Evolutionary conservation across 2,797 vertebrate species (phyloP).

Genomic region (Saxicola maurus): DNA sequence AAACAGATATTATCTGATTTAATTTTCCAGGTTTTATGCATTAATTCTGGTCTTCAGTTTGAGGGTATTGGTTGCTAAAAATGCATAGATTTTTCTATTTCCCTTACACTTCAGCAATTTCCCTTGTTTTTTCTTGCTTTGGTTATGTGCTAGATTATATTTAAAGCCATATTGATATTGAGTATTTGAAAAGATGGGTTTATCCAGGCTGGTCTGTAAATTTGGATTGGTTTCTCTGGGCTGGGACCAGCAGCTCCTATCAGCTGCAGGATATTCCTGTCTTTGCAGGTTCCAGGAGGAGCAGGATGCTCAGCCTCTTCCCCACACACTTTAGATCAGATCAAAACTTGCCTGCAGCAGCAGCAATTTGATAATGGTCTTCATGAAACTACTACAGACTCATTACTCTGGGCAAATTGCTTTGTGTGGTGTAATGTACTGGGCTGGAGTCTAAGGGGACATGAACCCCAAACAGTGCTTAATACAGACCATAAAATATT

Average conservation of each 20-base stretch:
- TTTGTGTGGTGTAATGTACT: slow-evolving; percentile 66
- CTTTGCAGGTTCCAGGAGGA: not conserved
- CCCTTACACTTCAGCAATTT: not conserved
- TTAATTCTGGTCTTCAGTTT: not conserved
- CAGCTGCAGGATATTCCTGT: not conserved
- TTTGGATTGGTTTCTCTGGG: not conserved
- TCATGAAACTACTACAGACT: slow-evolving; percentile 63
- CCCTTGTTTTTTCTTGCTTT: not conserved
- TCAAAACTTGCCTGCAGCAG: slow-evolving; percentile 57
- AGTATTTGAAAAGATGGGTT: slow-evolving; percentile 13
- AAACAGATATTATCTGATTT: not conserved
- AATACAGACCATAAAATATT: slow-evolving; percentile 78
- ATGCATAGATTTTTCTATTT: slow-evolving; percentile 21
- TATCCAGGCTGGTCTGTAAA: not conserved
- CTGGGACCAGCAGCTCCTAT: not conserved
- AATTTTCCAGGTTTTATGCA: not conserved
- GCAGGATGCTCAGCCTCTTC: not conserved
- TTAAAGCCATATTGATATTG: not conserved
- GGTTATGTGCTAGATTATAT: slow-evolving; percentile 43
- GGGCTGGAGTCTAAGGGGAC: slow-evolving; percentile 58
- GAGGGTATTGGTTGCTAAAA: not conserved
- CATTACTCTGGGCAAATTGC: slow-evolving; percentile 74
- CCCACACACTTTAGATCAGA: slow-evolving; percentile 1
- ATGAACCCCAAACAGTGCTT: slow-evolving; percentile 62
- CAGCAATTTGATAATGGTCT: slow-evolving; percentile 53